Evolutionary conservation across 2,113 vertebrate species (phyloP).

Genomic region (Cyanoderma ruficeps): DNA sequence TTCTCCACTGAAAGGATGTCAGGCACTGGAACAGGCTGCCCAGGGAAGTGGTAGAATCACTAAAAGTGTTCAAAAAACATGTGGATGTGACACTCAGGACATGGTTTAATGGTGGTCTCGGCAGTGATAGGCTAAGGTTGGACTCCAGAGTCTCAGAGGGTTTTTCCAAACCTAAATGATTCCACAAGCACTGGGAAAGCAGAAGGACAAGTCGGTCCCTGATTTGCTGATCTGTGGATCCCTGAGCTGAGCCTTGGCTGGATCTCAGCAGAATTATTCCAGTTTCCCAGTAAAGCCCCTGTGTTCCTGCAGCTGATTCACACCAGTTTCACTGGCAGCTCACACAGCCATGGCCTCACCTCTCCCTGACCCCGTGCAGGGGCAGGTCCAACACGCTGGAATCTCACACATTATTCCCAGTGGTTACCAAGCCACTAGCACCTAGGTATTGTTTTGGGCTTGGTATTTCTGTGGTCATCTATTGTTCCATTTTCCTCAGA

Average conservation of each 20-base stretch:
- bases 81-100: not conserved
- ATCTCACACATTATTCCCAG: not conserved
- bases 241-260: not conserved
- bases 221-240: not conserved
- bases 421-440: not conserved
- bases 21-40: not conserved
- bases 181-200: not conserved
- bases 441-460: not conserved
- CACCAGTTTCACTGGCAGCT: not conserved
- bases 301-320: not conserved
- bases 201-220: not conserved
- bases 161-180: not conserved
- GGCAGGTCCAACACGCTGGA: not conserved
- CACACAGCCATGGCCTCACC: not conserved
- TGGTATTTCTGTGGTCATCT: not conserved
- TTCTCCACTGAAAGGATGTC: not conserved
- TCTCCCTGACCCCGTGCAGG: not conserved
- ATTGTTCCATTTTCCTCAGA: not conserved
- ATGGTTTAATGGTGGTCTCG: not conserved
- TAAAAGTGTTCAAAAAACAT: not conserved
- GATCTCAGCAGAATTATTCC: not conserved
- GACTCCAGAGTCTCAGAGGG: not conserved
- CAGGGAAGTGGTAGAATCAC: not conserved
- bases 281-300: not conserved
- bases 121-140: not conserved